These are phyloP conservation scores for Melanophora roralis DNA, from an alignment of 2,888 invertebrate genomes.

Conservation along the genomic window DNA sequence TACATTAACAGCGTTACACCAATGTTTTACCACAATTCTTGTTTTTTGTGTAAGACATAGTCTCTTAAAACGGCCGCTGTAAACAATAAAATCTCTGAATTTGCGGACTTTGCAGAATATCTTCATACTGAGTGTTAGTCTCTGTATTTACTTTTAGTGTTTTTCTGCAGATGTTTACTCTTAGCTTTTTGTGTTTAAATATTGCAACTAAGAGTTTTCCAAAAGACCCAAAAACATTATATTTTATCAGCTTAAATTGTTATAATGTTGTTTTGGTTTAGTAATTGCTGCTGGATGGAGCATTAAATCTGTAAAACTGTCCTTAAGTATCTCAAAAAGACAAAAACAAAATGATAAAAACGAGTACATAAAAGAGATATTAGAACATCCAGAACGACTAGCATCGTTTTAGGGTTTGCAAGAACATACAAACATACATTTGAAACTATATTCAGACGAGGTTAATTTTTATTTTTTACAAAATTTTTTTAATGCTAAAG, in stretches of 20 bases:
- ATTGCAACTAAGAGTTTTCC: not conserved
- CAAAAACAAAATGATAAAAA: not conserved
- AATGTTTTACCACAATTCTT: not conserved
- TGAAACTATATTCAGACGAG: constrained; percentile 45
- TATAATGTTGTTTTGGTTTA: not conserved
- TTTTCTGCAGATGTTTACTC: not conserved
- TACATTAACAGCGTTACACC: not conserved
- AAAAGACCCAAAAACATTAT: not conserved
- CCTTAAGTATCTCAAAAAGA: not conserved
- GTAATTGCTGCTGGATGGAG: constrained; percentile 5
- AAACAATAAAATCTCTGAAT: too few relatives aligned
- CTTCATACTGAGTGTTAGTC: too few relatives aligned
- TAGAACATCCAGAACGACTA: constrained; percentile 17
- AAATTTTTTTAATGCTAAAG: constrained; percentile 17
- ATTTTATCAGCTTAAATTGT: constrained; percentile 2
- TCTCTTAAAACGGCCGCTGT: constrained; percentile 11
- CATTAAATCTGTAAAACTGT: constrained; percentile 22
- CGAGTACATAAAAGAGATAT: constrained; percentile 26
- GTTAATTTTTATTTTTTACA: not conserved
- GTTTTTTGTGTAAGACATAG: not conserved
- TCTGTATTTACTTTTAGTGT: not conserved
- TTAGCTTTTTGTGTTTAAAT: not conserved
- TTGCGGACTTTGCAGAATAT: too few relatives aligned
- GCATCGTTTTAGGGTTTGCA: not conserved
- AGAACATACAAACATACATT: not conserved